Conservation (phyloP, 2,113 vertebrate species). For the Glareola pratincola region DNA sequence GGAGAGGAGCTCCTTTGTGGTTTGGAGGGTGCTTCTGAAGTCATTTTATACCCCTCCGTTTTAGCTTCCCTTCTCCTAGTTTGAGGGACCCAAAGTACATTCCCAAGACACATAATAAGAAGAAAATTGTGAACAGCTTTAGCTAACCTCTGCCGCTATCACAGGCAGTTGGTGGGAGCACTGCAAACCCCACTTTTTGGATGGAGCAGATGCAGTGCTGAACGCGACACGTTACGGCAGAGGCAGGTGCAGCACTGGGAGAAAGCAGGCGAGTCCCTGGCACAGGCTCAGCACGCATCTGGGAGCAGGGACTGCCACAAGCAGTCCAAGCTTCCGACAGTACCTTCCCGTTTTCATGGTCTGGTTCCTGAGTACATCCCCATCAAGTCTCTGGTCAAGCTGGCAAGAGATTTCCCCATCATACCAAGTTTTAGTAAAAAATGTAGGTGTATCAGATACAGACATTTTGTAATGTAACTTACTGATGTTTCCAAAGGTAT, state of each 20-base stretch:
- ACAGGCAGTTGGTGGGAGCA: neutral
- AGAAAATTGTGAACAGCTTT: neutral
- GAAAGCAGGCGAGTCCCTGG: neutral
- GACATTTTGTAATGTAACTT: neutral
- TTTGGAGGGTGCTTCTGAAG: neutral
- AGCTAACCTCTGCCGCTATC: neutral
- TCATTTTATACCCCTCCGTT: neutral
- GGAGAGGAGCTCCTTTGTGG: neutral
- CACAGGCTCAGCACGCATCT: rapidly evolving
- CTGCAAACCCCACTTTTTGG: neutral
- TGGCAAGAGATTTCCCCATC: neutral
- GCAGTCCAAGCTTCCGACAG: neutral
- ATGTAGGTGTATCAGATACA: neutral
- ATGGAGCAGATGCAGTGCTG: neutral
- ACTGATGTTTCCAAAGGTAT: neutral
- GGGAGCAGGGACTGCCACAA: rapidly evolving
- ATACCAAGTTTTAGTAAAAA: neutral
- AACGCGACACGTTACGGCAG: neutral
- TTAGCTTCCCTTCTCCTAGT: neutral
- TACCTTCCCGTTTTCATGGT: neutral
- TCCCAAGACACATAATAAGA: neutral
- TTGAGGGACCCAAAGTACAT: neutral
- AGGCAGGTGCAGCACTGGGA: neutral
- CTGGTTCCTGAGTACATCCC: rapidly evolving
- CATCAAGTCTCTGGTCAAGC: neutral